Evolutionary conservation across 2,888 invertebrate species (phyloP).

Genomic region (Hydriomena furcata): DNA sequence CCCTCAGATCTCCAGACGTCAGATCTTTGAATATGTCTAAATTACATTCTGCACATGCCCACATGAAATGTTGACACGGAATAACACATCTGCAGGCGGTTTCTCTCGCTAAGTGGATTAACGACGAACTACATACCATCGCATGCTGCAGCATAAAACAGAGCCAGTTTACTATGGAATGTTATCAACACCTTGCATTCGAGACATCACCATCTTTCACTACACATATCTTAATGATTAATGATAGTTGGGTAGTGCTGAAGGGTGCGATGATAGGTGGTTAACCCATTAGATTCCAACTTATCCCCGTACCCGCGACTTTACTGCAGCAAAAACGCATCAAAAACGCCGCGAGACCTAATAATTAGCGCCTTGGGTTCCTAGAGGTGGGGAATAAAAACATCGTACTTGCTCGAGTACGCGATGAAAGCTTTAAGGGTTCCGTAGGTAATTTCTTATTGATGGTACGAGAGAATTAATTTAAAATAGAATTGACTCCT

Average conservation of each 20-base stretch:
- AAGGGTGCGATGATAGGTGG: background rate
- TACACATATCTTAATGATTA: too few species aligned
- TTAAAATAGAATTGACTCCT: too few species aligned
- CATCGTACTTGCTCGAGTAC: constrained; percentile 19
- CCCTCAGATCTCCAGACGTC: too few species aligned
- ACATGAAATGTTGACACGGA: constrained; percentile 4
- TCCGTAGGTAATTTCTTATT: too few species aligned
- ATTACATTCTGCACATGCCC: too few species aligned
- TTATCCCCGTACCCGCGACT: constrained; percentile 29
- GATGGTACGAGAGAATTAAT: too few species aligned
- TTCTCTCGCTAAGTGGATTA: constrained; percentile 20
- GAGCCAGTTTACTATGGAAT: background rate
- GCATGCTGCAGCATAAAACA: background rate
- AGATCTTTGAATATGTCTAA: too few species aligned
- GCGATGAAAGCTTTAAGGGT: constrained; percentile 26
- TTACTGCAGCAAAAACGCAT: constrained; percentile 46
- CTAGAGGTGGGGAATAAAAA: constrained; percentile 46
- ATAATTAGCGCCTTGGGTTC: constrained; percentile 61
- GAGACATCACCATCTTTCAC: too few species aligned
- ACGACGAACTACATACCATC: background rate
- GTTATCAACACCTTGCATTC: too few species aligned
- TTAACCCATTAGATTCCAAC: constrained; percentile 36
- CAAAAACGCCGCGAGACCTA: constrained; percentile 57
- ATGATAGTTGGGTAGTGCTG: background rate
- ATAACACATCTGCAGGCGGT: constrained; percentile 14